phyloP scores from a whole-genome alignment of 92 coral and sea anemone species.

The Porites rus region DNA sequence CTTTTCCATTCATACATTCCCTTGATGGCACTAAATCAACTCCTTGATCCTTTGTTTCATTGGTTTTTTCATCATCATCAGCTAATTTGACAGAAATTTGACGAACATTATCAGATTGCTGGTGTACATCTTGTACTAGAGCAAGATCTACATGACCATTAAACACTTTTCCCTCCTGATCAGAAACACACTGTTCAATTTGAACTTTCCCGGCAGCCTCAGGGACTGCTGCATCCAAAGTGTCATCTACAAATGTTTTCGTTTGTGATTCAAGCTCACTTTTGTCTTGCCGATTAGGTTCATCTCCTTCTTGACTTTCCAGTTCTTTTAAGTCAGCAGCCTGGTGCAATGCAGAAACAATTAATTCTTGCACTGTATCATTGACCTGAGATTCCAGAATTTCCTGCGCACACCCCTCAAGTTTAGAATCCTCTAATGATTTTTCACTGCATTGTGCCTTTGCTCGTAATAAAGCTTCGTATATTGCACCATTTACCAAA shows the following conservation, averaged over 20 bases:
- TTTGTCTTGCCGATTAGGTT: constrained; percentile 1
- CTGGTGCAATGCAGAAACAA: constrained; percentile 31
- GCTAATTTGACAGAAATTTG: not conserved
- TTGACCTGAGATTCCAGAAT: constrained; percentile 33
- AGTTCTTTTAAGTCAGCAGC: constrained; percentile 19
- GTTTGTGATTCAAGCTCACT: constrained; percentile 24
- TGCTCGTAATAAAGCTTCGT: constrained; percentile 79
- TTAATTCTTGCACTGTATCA: constrained; percentile 20
- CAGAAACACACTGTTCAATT: constrained; percentile 5
- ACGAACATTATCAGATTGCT: constrained; percentile 5
- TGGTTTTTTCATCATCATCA: not conserved
- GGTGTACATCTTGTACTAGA: not conserved
- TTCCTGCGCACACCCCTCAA: constrained; percentile 16
- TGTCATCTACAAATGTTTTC: constrained; percentile 20
- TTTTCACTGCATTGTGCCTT: constrained; percentile 9
- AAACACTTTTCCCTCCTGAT: not conserved
- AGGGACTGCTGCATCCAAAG: not conserved
- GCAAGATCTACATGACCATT: constrained; percentile 37
- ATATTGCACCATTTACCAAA: constrained; percentile 84
- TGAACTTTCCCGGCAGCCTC: constrained; percentile 40
- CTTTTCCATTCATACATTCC: constrained; percentile 1
- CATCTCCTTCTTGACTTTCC: not conserved
- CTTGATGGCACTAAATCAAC: constrained; percentile 39
- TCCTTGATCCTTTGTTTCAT: not conserved
- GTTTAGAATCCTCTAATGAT: constrained; percentile 3